Base-by-base conservation (phyloP, 2,797 vertebrate species). In the Lerista edwardsae region DNA sequence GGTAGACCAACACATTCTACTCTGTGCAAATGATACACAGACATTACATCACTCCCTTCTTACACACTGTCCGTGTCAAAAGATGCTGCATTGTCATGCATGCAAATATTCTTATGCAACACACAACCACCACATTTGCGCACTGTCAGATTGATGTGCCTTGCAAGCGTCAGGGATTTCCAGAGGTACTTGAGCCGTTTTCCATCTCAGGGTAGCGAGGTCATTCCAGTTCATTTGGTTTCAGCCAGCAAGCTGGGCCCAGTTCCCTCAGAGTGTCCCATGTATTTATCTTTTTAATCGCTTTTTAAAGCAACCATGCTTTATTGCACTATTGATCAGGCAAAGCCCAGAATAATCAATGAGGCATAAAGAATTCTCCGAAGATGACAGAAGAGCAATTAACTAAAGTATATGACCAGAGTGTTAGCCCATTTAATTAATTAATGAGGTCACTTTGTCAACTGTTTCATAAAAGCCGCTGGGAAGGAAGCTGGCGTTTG, bases 251-350 rank as follows among this genome's bases (percentile, higher is more conserved):
- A 86, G 79, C n/a, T 41, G 75, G 69, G 69, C 71, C 79, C 83
- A 65, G 39, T 64, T 86, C 79, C 85, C 85, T 88, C 11, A 29
- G 77, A 69, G 12, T 80, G 84, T 36, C 85, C 87, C 65, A 10
- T 80, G 61, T 90, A 91, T 93, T 94, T 93, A 91, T 94, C 85
- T 85, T 91, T 82, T 91, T 84, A 93, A 93, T 94, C 79, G 0
- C 78, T 89, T 93, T 92, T 94, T 92, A 12, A 91, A 92, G 85
- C 88, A 85, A 89, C 82, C 87, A 59, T 90, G 87, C 61, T 93
- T 93, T 93, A 94, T 91, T 93, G 87, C 91, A 83, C 65, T 92
- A 93, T 94, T 90, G 93, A 94, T 92, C 85, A 87, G 84, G 61
- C 86, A 90, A 86, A 91, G 79, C 88, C 89, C 65, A 84, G 93